Percentiles rank a stretch among this genome's conserved stretches.
Evolutionary conservation across 2,113 vertebrate genomes (phyloP).

Genomic region (Xyrauchen texanus): DNA sequence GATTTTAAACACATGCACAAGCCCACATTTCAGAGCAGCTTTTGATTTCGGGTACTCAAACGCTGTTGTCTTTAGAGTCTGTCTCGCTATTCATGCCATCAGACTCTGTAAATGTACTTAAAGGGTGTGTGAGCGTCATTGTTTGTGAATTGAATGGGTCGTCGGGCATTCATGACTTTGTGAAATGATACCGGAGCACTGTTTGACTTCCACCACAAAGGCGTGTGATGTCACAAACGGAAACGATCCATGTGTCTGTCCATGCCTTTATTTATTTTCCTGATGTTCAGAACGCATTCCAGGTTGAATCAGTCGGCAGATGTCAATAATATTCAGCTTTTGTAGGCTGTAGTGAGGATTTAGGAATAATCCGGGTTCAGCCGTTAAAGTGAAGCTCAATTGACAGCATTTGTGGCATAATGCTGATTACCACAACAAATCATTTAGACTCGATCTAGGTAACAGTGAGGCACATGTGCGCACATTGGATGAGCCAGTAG

Average conservation of each 20-base stretch:
- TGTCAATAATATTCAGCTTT: too few species aligned
- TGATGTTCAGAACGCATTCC: neutral
- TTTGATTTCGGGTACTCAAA: neutral
- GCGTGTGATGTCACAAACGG: neutral
- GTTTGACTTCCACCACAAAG: neutral
- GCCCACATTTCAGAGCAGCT: neutral
- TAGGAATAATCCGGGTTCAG: too few species aligned
- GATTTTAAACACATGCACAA: neutral
- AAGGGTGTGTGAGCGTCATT: neutral
- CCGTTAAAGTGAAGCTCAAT: too few species aligned
- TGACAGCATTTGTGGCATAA: too few species aligned
- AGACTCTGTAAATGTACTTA: neutral
- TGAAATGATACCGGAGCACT: neutral
- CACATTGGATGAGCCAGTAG: too few species aligned
- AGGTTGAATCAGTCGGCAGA: neutral
- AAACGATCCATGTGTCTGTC: neutral
- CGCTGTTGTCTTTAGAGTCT: neutral
- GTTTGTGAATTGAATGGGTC: conserved; percentile 1
- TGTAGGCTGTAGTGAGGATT: too few species aligned
- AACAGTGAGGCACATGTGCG: too few species aligned
- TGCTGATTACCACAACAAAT: too few species aligned
- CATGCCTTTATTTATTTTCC: neutral
- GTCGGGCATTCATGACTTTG: too few species aligned
- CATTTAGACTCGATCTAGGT: too few species aligned
- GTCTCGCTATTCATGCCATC: neutral